phyloP scores from a whole-genome alignment of 2,888 invertebrate genomes.

The Chydorus sphaericus region DNA sequence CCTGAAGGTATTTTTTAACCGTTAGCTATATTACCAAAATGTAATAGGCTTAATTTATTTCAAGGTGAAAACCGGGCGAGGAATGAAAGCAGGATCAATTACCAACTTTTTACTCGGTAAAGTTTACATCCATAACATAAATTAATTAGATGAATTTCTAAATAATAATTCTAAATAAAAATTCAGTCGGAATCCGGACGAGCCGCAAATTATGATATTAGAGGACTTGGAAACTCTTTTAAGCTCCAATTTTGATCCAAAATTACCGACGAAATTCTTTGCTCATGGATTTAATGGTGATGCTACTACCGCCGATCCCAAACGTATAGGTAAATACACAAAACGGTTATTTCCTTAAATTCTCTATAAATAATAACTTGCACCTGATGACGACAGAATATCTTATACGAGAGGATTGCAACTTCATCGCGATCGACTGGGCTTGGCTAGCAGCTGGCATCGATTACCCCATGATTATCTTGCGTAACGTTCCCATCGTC shows the following conservation, averaged over 20 bases:
- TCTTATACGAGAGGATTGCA: conserved; percentile 7
- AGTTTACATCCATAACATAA: no score
- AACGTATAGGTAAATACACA: no score
- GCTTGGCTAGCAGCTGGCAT: not conserved
- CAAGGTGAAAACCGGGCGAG: no score
- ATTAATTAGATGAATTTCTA: no score
- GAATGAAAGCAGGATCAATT: no score
- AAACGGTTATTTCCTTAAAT: no score
- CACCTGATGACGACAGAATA: not conserved
- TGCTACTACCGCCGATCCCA: not conserved
- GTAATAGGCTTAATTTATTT: no score
- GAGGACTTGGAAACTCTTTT: not conserved
- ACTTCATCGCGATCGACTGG: conserved; percentile 10
- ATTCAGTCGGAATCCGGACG: conserved; percentile 3
- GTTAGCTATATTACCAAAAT: no score
- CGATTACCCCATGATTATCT: not conserved
- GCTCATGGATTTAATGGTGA: conserved; percentile 10
- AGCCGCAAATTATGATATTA: not conserved
- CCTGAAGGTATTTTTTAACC: no score
- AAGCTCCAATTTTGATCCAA: not conserved
- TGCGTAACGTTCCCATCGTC: not conserved
- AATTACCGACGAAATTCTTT: conserved; percentile 5
- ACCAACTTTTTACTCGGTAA: no score
- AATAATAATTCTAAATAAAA: not conserved
- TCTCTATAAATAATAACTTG: not conserved